These are phyloP conservation scores for Rotaria magnacalcarata DNA, from an alignment of 2,888 invertebrate genomes.

Conservation along the genomic window DNA sequence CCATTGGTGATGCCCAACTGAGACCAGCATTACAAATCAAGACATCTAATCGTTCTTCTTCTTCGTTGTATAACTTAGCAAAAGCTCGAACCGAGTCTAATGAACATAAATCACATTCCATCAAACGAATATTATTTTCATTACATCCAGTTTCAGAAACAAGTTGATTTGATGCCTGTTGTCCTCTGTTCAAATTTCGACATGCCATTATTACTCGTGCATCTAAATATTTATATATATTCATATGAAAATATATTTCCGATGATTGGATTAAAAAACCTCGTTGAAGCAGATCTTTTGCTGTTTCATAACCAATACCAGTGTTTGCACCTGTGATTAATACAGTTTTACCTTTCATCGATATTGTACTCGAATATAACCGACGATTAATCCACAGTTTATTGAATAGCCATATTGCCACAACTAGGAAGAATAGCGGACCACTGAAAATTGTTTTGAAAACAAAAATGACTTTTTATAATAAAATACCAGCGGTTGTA, in stretches of 20 bases:
- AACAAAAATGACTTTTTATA: too few species aligned
- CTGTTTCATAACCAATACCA: conserved; percentile 76
- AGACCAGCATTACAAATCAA: conserved; percentile 1
- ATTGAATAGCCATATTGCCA: background rate
- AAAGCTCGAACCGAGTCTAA: background rate
- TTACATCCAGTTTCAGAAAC: background rate
- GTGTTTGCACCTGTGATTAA: conserved; percentile 76
- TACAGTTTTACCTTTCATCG: conserved; percentile 65
- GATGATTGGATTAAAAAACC: background rate
- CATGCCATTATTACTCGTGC: conserved; percentile 42
- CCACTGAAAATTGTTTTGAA: background rate
- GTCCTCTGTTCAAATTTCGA: conserved; percentile 19
- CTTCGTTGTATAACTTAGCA: background rate
- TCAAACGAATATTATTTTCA: background rate
- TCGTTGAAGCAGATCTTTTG: conserved; percentile 69
- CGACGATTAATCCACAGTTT: background rate
- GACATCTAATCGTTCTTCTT: background rate
- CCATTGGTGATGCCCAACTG: background rate
- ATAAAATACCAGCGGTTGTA: too few species aligned
- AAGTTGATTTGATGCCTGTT: background rate
- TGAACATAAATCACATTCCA: conserved; percentile 33
- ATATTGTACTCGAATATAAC: background rate
- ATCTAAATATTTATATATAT: background rate
- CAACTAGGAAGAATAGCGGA: background rate
- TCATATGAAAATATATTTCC: background rate